These are phyloP conservation scores for Ischnura elegans DNA, from an alignment of 2,888 invertebrate species.

Conservation along the genomic window DNA sequence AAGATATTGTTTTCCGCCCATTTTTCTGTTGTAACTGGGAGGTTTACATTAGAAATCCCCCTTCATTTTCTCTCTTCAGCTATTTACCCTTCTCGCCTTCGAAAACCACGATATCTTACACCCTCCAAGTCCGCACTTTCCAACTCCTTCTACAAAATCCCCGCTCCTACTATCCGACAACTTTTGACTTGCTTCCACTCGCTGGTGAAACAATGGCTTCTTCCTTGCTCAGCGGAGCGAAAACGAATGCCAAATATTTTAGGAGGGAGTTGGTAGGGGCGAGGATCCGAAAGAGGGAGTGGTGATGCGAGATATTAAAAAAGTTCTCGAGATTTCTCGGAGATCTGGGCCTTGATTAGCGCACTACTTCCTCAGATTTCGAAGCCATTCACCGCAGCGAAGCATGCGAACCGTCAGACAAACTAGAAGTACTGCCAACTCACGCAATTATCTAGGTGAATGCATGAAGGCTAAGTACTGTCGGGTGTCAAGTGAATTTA, in stretches of 20 bases:
- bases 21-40: not conserved
- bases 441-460: no score
- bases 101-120: not conserved
- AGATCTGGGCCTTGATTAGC: constrained; percentile 45
- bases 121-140: no score
- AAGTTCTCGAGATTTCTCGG: constrained; percentile 44
- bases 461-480: no score
- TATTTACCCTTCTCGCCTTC: not conserved
- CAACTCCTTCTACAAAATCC: not conserved
- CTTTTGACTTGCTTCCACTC: not conserved
- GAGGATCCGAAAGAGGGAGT: not conserved
- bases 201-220: constrained; percentile 18
- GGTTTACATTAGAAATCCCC: not conserved
- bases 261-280: no score
- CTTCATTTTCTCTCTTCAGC: not conserved
- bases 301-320: constrained; percentile 55
- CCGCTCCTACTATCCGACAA: not conserved
- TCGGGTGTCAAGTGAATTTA: no score
- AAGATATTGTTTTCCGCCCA: constrained; percentile 16
- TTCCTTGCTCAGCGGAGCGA: constrained; percentile 9
- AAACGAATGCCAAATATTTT: constrained; percentile 34
- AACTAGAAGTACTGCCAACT: no score
- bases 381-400: not conserved
- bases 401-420: not conserved
- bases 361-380: not conserved